Base-by-base conservation (phyloP, 2,797 vertebrate genomes). In the Merluccius polli region DNA sequence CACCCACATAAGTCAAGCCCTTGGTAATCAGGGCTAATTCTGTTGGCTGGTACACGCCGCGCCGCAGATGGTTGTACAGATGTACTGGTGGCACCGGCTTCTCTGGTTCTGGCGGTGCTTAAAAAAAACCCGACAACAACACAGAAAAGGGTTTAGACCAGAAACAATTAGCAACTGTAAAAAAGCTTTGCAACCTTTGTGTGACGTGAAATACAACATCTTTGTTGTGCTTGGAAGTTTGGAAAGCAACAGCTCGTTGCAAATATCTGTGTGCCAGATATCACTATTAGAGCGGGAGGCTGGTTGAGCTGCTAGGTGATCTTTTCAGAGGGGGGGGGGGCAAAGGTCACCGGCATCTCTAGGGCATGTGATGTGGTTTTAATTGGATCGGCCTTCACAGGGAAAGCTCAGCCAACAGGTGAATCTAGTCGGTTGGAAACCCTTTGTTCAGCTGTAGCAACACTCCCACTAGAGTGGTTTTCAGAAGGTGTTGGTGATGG, bases 11-110 rank as follows among this genome's bases (percentile, higher is more conserved):
- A 63, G 88, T 89, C 78, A 92, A 83, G 69, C 89, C 92, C 84
- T 95, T 96, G 77, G 94, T 93, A 83, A 98, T 96, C 77, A 98
- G 84, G 32, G 96, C 94, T 91, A 98, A 88, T 93, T 97, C 97
- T 0, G 97, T 98, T 77, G 97, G 96, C 88, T 98, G 97, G 91
- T 97, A 98, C 69, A 98, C 94, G 0, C 92, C 90, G 63, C 94
- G 95, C 75, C 95, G 92, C 77, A 94, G 81, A 72, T 95, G 94
- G n/a, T n/a, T n/a, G n/a, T n/a, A 71, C 95, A 95, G 0, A 95
- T 95, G 85, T 95, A 96, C 94, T 0, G 97, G 96, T 1, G 96
- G 96, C 78, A 92, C 84, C 0, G 95, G 93, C 77, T 92, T 94
- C 86, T 94, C 93, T 41, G 92, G 90, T 88, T 87, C 77, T 89